Base-by-base conservation (phyloP, 2,797 vertebrate genomes). In the Alcedo quadribrachys region DNA sequence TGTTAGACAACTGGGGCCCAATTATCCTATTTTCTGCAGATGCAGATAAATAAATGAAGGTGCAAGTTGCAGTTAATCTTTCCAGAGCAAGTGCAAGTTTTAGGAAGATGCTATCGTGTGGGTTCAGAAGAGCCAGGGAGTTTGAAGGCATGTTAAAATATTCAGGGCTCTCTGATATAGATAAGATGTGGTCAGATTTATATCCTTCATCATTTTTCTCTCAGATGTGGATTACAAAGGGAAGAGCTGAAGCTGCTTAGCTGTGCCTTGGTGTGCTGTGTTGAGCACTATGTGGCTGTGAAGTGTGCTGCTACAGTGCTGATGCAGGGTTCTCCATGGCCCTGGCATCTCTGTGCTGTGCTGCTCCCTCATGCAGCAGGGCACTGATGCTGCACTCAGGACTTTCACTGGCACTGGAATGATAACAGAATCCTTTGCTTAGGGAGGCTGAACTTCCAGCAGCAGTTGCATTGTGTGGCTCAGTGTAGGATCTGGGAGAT, bases 11-110 rank as follows among this genome's bases (percentile, higher is more conserved):
- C 85, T 94, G 93, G 65, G 82, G 87, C 87, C 66, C 76, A 91
- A 94, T 96, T 96, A 94, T 95, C 87, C 81, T 92, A 93, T 93
- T 5, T 73, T 87, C 80, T 62, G 65, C 83, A 57, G 37, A 14
- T 40, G 37, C 37, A 40, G 37, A 40, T 40, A 40, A 40, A 40
- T 40, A 40, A 95, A 95, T 92, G 95, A 94, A 96, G 79, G 81
- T 84, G 69, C 73, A 93, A 93, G 83, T 77, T 95, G 75, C 62
- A 85, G 81, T 82, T 94, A 87, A 84, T 94, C 54, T 60, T 94
- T 85, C 53, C 12, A 15, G 66, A 92, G 69, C 24, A 27, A 78
- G 53, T 80, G 51, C 2, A 9, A 77, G 78, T 83, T 92, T 85
- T 58, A 63, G 22, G 63, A 91, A 77, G 79, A 54, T 83, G 55